Percentiles rank a stretch among this genome's conserved stretches.
Conservation (phyloP, 2,888 invertebrate species). For the Parnassius smintheus region DNA sequence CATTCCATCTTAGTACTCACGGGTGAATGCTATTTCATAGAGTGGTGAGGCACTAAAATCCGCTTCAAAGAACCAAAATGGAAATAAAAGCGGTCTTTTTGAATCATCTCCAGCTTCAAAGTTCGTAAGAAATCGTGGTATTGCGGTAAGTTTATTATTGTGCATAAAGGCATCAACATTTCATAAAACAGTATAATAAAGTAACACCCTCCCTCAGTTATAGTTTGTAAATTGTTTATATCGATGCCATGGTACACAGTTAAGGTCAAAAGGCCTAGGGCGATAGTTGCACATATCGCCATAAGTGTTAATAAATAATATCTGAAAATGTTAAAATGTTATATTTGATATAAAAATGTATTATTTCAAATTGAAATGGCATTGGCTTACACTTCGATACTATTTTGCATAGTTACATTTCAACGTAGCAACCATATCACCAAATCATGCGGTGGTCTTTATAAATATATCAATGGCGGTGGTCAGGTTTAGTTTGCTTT, state of each 20-base stretch:
- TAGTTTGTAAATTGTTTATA: constrained; percentile 38
- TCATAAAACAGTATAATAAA: constrained; percentile 46
- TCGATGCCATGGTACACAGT: constrained; percentile 39
- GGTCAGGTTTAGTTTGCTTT: too few relatives aligned
- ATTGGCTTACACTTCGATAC: too few relatives aligned
- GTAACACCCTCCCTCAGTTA: constrained; percentile 53
- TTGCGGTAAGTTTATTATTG: constrained; percentile 41
- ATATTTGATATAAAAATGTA: too few relatives aligned
- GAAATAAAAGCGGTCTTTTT: constrained; percentile 49
- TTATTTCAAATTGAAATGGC: too few relatives aligned
- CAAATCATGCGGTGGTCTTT: too few relatives aligned
- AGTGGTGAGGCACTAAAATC: constrained; percentile 48
- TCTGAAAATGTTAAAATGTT: constrained; percentile 34
- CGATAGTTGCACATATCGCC: constrained; percentile 29
- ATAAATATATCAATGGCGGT: too few relatives aligned
- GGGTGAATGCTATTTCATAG: constrained; percentile 50
- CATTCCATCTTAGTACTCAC: too few relatives aligned
- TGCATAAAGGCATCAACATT: constrained; percentile 43
- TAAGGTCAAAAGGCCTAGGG: constrained; percentile 28
- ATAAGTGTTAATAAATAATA: constrained; percentile 33
- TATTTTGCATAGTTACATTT: too few relatives aligned
- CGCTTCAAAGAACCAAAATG: constrained; percentile 47
- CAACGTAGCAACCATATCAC: too few relatives aligned
- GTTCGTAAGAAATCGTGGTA: constrained; percentile 43
- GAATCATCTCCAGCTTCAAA: constrained; percentile 41